Percentiles rank a stretch among this genome's conserved stretches.
phyloP scores from a whole-genome alignment of 1,140 invertebrate genomes.

The Dryas iulia region DNA sequence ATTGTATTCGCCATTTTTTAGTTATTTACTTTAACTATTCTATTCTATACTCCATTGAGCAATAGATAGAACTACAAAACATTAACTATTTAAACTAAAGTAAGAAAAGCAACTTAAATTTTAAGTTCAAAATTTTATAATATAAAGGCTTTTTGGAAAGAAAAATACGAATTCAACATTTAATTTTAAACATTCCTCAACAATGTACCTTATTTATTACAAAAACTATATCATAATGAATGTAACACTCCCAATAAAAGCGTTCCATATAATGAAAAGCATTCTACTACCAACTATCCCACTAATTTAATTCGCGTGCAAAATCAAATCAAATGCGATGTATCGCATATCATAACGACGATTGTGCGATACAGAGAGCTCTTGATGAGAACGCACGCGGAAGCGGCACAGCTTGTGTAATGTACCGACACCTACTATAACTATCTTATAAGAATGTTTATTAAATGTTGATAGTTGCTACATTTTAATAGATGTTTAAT shows the following conservation, averaged over 20 bases:
- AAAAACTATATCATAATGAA: background rate
- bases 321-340: slow-evolving; percentile 19
- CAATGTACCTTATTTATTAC: background rate
- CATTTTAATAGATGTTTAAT: background rate
- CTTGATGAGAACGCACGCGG: slow-evolving; percentile 33
- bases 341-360: slow-evolving; percentile 39
- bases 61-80: too few species aligned
- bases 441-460: background rate
- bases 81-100: too few species aligned
- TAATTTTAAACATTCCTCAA: background rate
- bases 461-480: background rate
- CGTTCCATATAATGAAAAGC: background rate
- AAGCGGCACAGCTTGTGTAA: slow-evolving; percentile 13
- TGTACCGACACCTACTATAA: background rate
- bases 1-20: too few species aligned
- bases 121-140: too few species aligned
- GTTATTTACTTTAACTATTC: too few species aligned
- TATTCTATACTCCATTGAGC: too few species aligned
- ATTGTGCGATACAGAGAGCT: slow-evolving; percentile 10
- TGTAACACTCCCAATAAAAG: background rate
- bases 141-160: too few species aligned
- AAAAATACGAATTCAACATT: background rate
- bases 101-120: too few species aligned
- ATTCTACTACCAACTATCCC: background rate
- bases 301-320: background rate